Base-by-base conservation (phyloP, 1,140 invertebrate genomes). In the Daktulosphaira vitifoliae region DNA sequence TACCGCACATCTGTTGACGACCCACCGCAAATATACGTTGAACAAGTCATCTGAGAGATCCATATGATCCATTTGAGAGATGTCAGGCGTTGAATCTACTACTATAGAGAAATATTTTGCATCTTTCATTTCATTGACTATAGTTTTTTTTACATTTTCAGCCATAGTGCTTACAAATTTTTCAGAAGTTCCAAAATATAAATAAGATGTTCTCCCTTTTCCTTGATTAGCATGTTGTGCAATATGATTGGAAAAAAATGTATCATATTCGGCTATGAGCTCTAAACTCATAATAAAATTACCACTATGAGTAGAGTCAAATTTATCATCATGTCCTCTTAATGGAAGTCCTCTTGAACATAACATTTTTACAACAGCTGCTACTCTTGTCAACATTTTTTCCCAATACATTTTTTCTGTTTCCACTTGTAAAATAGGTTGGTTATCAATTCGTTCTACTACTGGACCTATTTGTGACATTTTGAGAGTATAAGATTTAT, bases 31-130 rank as follows among this genome's bases (percentile, higher is more conserved):
- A n/a, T n/a, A n/a, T n/a, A n/a, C n/a, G n/a, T n/a, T n/a, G n/a
- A n/a, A n/a, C n/a, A n/a, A n/a, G n/a, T n/a, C n/a, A n/a, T n/a
- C n/a, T n/a, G n/a, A n/a, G n/a, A n/a, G n/a, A n/a, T n/a, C n/a
- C n/a, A n/a, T n/a, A n/a, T 68, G 50, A 53, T 68, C 56, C 18
- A 50, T 18, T 44, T 64, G 49, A 1, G 9, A 11, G 9, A 67
- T 42, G 15, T 62, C 66, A 11, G 54, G 44, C 4, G 54, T 62
- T n/a, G 66, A 67, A 52, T 67, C 66, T 25, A 67, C 23, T 23
- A 37, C 39, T 3, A 75, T 69, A 46, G 71, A 71, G 69, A 71
- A 78, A 69, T 77, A 77, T 68, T 73, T 73, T n/a, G 71, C 67
- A 56, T 67, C 44, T 68, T 71, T 74, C 23, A 74, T 51, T 70